A percentile compares a stretch with the other conserved stretches of the same genome.
Evolutionary conservation across 2,113 vertebrate species (phyloP).

Genomic region (Cheilinus undulatus): DNA sequence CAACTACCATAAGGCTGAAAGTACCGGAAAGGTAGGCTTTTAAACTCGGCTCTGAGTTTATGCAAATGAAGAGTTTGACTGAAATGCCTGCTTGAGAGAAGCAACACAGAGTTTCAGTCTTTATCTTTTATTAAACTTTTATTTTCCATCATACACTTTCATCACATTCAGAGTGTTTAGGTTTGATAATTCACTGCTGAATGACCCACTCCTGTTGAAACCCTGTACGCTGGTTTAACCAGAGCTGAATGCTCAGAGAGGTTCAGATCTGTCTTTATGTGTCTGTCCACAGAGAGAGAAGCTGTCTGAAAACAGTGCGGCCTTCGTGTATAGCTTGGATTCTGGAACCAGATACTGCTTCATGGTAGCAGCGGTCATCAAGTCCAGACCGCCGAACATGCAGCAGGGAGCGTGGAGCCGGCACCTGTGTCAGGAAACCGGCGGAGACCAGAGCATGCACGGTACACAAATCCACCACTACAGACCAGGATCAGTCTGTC

Average conservation of each 20-base stretch:
- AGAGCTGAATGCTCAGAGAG: too few relatives aligned
- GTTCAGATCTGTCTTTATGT: too few relatives aligned
- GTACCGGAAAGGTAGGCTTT: conserved; percentile 87
- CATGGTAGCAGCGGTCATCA: conserved; percentile 83
- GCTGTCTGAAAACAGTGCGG: conserved; percentile 66
- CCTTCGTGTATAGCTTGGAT: conserved; percentile 79
- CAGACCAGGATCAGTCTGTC: too few relatives aligned
- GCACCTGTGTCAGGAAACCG: conserved; percentile 69
- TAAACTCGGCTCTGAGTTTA: too few relatives aligned
- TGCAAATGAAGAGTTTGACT: too few relatives aligned
- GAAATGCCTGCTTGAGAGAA: background rate
- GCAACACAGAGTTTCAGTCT: too few relatives aligned
- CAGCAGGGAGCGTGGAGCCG: conserved; percentile 81
- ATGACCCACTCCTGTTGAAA: too few relatives aligned
- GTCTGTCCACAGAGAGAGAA: conserved; percentile 81
- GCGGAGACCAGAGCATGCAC: background rate
- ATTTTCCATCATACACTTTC: too few relatives aligned
- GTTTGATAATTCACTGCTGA: too few relatives aligned
- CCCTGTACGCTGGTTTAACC: too few relatives aligned
- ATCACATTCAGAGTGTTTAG: too few relatives aligned
- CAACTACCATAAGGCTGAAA: conserved; percentile 87
- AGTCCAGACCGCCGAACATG: conserved; percentile 73
- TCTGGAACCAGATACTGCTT: conserved; percentile 89
- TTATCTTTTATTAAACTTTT: too few relatives aligned
- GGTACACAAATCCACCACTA: conserved; percentile 46